A percentile compares a stretch with the other conserved stretches of the same genome.
Evolutionary conservation across 2,113 vertebrate genomes (phyloP).

Genomic region (Camelus bactrianus): DNA sequence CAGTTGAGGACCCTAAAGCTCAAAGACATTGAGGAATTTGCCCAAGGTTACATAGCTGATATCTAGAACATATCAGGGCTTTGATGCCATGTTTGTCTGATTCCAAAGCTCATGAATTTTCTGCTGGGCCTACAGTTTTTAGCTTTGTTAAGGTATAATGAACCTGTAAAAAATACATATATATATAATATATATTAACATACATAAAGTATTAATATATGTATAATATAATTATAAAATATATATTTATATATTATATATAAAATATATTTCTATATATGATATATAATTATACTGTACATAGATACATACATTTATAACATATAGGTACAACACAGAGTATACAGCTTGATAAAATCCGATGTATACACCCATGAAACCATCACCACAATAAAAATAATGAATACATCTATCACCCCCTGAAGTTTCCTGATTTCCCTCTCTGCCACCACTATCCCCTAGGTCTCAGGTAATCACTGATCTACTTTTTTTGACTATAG

Average conservation of each 20-base stretch:
- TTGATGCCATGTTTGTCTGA: neutral
- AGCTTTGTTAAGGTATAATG: conserved; percentile 4
- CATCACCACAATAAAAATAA: neutral
- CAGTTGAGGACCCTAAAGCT: neutral
- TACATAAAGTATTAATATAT: neutral
- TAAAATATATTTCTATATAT: no score
- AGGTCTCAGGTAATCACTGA: neutral
- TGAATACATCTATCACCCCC: neutral
- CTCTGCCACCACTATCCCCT: neutral
- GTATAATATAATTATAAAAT: no score
- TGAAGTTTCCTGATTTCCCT: neutral
- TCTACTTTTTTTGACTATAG: neutral
- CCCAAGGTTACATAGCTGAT: neutral
- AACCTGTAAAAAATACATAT: neutral
- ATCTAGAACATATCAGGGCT: neutral
- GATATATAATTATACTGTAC: neutral
- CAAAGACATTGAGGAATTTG: neutral
- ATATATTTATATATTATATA: no score
- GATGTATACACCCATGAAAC: neutral
- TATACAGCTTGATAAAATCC: neutral
- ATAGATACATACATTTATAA: neutral
- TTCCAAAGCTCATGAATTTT: neutral
- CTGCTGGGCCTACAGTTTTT: neutral
- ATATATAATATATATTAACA: neutral
- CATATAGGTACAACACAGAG: neutral